Percentiles rank a stretch among this genome's conserved stretches.
Evolutionary conservation across 2,113 vertebrate genomes (phyloP).

Genomic region (Axis porcinus): DNA sequence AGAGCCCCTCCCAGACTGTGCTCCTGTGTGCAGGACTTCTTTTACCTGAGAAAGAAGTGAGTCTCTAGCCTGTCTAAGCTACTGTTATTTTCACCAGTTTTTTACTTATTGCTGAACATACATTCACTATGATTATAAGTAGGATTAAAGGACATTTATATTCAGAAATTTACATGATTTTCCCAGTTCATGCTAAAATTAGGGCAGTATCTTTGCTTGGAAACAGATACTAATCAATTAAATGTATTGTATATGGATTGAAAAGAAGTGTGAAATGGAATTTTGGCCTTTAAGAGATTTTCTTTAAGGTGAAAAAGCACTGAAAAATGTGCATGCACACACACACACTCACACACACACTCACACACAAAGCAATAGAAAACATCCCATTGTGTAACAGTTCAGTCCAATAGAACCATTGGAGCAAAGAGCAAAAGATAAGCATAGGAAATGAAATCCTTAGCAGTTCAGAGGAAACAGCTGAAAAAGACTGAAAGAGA

Average conservation of each 20-base stretch:
- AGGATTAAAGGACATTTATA: neutral
- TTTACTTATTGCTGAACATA: neutral
- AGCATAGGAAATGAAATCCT: neutral
- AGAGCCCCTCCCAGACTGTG: neutral
- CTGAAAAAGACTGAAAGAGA: neutral
- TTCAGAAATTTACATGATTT: neutral
- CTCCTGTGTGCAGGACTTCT: neutral
- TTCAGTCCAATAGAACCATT: neutral
- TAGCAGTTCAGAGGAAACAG: neutral
- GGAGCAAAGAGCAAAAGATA: neutral
- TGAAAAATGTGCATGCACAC: neutral
- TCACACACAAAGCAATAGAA: neutral
- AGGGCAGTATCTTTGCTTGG: neutral
- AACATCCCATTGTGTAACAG: neutral
- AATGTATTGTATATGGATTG: neutral
- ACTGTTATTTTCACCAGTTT: neutral
- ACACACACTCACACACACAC: neutral
- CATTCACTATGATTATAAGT: neutral
- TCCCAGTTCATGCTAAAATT: neutral
- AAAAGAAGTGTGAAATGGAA: constrained; percentile 1
- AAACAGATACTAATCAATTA: neutral
- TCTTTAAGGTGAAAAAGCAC: neutral
- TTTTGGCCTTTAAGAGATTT: neutral
- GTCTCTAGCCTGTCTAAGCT: neutral
- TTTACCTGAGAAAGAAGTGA: neutral